Base-by-base conservation (phyloP, 1,140 invertebrate genomes). In the Chymomyza costata region DNA sequence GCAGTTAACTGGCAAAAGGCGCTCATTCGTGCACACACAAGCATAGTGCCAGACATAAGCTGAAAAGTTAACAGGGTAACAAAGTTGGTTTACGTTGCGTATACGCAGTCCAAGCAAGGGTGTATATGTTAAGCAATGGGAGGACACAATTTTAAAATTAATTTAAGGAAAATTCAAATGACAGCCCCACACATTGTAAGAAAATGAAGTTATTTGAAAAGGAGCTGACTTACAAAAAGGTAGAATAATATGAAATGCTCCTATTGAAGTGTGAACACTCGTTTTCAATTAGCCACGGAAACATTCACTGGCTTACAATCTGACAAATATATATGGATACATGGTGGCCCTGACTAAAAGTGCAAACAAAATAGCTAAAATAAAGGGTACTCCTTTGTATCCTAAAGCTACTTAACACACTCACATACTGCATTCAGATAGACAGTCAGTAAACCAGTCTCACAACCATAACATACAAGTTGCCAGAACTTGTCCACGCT, bases 261-360 rank as follows among this genome's bases (percentile, higher is more conserved):
- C 40, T 39, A 51, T 59, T 71, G 40, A 64, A 43, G 57, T 78
- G 71, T 52, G 59, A 60, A 78, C 63, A 55, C 35, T 60, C 73
- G 66, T 71, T 71, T 58, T 65, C 71, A 78, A 78, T 78, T 78
- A 78, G 49, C 51, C 48, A 39, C 54, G 43, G 6, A 34, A 41
- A 28, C 34, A 31, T 11, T 30, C 13, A 3, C 41, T 10, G 19
- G 3, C 15, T 17, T 10, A 16, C 16, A 21, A 6, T 15, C 40
- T 8, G 34, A 48, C n/a, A n/a, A n/a, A n/a, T n/a, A n/a, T n/a
- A n/a, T n/a, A n/a, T n/a, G n/a, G n/a, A n/a, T n/a, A n/a, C n/a
- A n/a, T n/a, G n/a, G n/a, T 46, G 32, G 21, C 32, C 39, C 11
- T 56, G 21, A 41, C 16, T 52, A n/a, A 8, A 18, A 40, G 25